Percentiles rank a stretch among this genome's conserved stretches.
phyloP scores from a whole-genome alignment of 2,888 invertebrate genomes.

The Alsophila aescularia region DNA sequence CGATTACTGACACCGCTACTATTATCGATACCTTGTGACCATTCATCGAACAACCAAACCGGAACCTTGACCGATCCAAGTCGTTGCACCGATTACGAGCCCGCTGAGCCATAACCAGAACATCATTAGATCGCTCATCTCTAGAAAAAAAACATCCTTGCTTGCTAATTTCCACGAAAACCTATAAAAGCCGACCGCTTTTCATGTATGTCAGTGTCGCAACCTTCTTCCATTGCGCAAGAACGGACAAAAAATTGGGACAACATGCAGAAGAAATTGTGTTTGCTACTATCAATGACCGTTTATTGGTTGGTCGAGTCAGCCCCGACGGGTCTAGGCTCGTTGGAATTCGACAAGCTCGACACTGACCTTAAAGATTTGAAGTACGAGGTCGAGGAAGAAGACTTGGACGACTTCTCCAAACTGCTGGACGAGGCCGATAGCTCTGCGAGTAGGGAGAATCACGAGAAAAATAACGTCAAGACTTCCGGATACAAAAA shows the following conservation, averaged over 20 bases:
- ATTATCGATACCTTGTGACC: constrained; percentile 7
- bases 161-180: constrained; percentile 59
- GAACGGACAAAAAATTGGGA: constrained; percentile 57
- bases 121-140: constrained; percentile 55
- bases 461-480: constrained; percentile 43
- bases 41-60: constrained; percentile 7
- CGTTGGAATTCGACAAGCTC: constrained; percentile 63
- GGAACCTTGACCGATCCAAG: constrained; percentile 67
- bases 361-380: constrained; percentile 62
- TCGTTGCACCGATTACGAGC: constrained; percentile 63
- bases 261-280: constrained; percentile 65
- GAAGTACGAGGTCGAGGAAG: constrained; percentile 65
- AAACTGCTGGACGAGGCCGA: constrained; percentile 55
- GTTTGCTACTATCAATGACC: constrained; percentile 58
- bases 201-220: constrained; percentile 83
- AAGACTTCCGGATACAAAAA: constrained; percentile 61
- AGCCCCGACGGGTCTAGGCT: constrained; percentile 55
- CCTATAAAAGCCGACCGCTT: constrained; percentile 68
- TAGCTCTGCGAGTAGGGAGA: constrained; percentile 19
- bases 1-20: neutral
- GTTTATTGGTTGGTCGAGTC: constrained; percentile 58
- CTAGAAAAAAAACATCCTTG: constrained; percentile 71
- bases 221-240: constrained; percentile 76
- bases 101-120: constrained; percentile 58
- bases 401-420: constrained; percentile 62